Conservation (phyloP, 2,113 vertebrate genomes). For the Glaucidium brasilianum region DNA sequence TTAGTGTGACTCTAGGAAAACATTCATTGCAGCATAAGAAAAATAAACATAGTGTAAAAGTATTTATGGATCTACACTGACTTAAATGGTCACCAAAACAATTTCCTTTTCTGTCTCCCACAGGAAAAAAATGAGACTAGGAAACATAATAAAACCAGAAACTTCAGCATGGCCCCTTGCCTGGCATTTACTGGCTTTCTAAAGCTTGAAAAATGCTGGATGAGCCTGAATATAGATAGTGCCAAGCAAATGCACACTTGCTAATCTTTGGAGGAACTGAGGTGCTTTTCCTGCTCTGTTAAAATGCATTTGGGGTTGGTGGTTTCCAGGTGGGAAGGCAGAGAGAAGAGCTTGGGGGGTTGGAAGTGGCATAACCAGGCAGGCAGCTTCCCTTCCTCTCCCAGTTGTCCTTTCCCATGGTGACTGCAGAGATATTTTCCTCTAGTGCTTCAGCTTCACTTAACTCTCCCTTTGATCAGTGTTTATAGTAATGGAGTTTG, state of each 20-base stretch:
- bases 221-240: neutral
- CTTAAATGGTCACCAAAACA: neutral
- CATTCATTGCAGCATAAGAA: neutral
- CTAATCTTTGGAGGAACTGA: neutral
- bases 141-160: neutral
- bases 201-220: neutral
- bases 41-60: conserved; percentile 6
- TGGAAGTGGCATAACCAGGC: neutral
- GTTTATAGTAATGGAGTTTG: conserved; percentile 34
- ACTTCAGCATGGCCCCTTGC: neutral
- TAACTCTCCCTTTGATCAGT: conserved; percentile 42
- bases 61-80: neutral
- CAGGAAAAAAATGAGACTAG: neutral
- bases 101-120: conserved; percentile 3
- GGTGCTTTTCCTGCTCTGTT: neutral
- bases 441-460: conserved; percentile 4
- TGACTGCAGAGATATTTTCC: neutral
- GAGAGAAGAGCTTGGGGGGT: neutral
- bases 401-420: neutral
- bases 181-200: neutral
- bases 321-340: neutral
- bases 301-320: neutral
- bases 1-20: neutral
- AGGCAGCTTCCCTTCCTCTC: neutral
- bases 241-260: neutral